Evolutionary conservation across 2,888 invertebrate species (phyloP), one percentile per base, ranked within the genome.

Genomic region (Endotricha flammealis): DNA sequence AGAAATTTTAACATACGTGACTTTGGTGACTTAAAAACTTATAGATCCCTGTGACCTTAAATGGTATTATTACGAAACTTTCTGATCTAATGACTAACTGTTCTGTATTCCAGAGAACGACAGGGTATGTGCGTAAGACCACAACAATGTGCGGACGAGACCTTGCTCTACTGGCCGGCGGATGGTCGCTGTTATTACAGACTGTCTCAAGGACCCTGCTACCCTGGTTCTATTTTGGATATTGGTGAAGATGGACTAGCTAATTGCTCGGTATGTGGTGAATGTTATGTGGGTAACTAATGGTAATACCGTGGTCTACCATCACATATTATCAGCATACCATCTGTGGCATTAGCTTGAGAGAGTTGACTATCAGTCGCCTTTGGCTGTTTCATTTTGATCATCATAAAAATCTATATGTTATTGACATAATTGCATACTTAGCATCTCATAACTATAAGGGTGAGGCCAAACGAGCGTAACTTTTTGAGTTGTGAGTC

Each of bases 121-220:
- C 91, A 92, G 88, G 95, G 95, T 28, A 89, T 88, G 56, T 95
- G 95, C 66, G 89, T 90, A 56, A 86, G 89, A 28, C 89, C 91
- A 0, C 89, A 90, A 57, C 73, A 83, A 5, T 95, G 95, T 50
- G 76, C 88, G 0, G 89, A 90, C 36, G 87, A 88, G 32, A 89
- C 89, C 44, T 88, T 92, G 72, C 68, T 93, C 29, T 94, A 90
- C 70, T 95, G 94, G 94, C 93, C 95, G 0, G 88, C 88, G 33
- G 92, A 93, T 48, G 90, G 90, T 16, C 90, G 91, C 49, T 95
- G 95, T 69, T 94, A 95, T 76, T 88, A 90, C 43, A 82, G 88
- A 42, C 85, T 91, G 38, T 91, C 90, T 1, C 90, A 90, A 64
- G 95, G 95, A 0, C 95, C 95, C 0, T 95, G 95, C 64, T 88